phyloP scores from a whole-genome alignment of 2,888 invertebrate species.

The Dicroscelio sp. region DNA sequence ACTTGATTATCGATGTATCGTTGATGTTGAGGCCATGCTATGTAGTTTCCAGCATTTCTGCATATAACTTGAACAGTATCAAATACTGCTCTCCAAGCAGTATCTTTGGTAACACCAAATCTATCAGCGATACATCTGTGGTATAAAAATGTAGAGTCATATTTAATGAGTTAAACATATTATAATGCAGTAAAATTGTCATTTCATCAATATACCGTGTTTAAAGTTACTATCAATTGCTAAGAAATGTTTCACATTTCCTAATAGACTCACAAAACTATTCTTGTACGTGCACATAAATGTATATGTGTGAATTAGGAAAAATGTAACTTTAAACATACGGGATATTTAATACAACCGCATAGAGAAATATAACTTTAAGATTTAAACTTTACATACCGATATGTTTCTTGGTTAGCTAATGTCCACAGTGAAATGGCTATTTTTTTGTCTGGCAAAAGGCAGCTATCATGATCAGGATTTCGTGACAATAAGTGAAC shows the following conservation, averaged over 20 bases:
- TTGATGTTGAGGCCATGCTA: conserved; percentile 16
- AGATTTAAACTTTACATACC: not conserved
- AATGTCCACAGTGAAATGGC: conserved; percentile 34
- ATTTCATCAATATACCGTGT: too few species aligned
- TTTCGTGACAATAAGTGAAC: not conserved
- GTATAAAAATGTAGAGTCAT: not conserved
- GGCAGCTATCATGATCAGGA: not conserved
- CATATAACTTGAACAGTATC: not conserved
- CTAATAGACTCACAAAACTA: too few species aligned
- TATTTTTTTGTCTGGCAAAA: conserved; percentile 31
- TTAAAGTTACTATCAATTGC: too few species aligned
- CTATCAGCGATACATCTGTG: conserved; percentile 58
- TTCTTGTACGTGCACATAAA: too few species aligned
- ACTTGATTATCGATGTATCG: not conserved
- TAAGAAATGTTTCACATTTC: too few species aligned
- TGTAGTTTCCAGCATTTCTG: not conserved
- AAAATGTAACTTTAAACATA: not conserved
- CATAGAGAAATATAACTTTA: not conserved
- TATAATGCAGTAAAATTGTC: too few species aligned
- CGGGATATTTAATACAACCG: not conserved
- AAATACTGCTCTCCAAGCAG: conserved; percentile 8
- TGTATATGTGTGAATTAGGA: too few species aligned
- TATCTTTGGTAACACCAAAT: conserved; percentile 19
- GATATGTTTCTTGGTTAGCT: conserved; percentile 22
- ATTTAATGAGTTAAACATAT: not conserved